Conservation (phyloP, 2,797 vertebrate genomes). For the Lepus oiostolus region DNA sequence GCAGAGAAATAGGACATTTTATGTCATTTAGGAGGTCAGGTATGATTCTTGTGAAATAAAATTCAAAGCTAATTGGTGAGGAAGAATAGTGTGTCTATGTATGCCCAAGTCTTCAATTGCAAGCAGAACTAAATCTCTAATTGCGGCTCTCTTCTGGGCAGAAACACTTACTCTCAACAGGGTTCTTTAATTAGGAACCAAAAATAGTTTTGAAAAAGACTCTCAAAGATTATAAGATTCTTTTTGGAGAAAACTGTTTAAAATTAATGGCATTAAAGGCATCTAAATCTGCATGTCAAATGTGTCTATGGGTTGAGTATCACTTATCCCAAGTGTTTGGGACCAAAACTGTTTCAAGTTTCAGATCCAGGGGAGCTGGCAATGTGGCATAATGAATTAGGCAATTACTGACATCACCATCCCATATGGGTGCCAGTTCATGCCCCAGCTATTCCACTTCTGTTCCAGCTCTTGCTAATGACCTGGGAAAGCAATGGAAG, state of each 20-base stretch:
- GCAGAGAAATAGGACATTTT: conserved; percentile 52
- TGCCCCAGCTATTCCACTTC: no score
- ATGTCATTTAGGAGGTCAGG: conserved; percentile 17
- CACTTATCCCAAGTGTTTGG: neutral
- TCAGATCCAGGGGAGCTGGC: no score
- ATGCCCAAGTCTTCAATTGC: conserved; percentile 40
- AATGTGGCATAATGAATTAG: no score
- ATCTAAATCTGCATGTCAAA: conserved; percentile 22
- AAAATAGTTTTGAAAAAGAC: conserved; percentile 46
- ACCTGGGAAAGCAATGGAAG: no score
- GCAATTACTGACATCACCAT: no score
- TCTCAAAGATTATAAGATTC: conserved; percentile 52
- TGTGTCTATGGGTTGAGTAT: neutral
- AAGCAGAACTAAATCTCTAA: conserved; percentile 54
- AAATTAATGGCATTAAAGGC: conserved; percentile 56
- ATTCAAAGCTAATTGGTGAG: neutral
- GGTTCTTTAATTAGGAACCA: conserved; percentile 64
- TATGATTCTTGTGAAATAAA: conserved; percentile 22
- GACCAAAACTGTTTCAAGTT: no score
- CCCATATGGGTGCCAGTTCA: no score
- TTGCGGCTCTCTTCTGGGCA: conserved; percentile 44
- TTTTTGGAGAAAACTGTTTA: neutral
- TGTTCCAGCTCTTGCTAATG: no score
- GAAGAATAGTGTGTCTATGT: neutral
- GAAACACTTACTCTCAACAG: conserved; percentile 41